phyloP scores from a whole-genome alignment of 2,888 invertebrate species.

The Tribolium freemani region DNA sequence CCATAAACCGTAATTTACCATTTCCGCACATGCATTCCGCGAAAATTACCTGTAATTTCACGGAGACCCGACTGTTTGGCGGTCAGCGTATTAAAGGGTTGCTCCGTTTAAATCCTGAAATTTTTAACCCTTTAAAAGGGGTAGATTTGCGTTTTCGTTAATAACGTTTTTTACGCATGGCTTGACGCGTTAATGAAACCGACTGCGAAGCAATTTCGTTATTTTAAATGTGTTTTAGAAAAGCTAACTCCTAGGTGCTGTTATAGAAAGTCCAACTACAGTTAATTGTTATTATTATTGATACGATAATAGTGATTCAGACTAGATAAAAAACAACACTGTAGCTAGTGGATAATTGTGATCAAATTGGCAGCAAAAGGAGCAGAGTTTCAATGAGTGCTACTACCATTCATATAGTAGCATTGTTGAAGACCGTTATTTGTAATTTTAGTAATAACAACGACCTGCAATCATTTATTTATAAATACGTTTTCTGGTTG shows the following conservation, averaged over 20 bases:
- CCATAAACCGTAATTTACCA: not conserved
- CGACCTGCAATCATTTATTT: not conserved
- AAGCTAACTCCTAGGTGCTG: not conserved
- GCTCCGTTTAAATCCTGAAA: constrained; percentile 28
- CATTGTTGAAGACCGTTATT: constrained; percentile 25
- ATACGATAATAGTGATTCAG: constrained; percentile 14
- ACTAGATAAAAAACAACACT: too few species aligned
- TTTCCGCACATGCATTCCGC: constrained; percentile 9
- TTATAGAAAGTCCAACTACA: not conserved
- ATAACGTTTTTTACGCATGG: constrained; percentile 50
- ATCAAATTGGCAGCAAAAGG: too few species aligned
- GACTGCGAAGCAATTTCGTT: constrained; percentile 23
- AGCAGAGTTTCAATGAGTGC: not conserved
- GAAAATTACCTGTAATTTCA: constrained; percentile 37
- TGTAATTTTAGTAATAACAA: constrained; percentile 30
- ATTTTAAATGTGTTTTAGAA: constrained; percentile 21
- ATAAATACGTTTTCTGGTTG: constrained; percentile 15
- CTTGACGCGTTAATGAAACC: constrained; percentile 48
- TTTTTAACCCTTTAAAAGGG: constrained; percentile 36
- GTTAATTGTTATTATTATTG: constrained; percentile 6
- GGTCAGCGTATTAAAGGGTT: constrained; percentile 28
- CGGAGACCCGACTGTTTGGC: constrained; percentile 9
- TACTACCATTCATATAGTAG: constrained; percentile 16
- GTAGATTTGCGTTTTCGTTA: constrained; percentile 44
- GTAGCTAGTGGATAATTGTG: not conserved